A percentile compares a stretch with the other conserved stretches of the same genome.
Evolutionary conservation across 2,888 invertebrate genomes (phyloP).

Genomic region (Drosophila yooni): DNA sequence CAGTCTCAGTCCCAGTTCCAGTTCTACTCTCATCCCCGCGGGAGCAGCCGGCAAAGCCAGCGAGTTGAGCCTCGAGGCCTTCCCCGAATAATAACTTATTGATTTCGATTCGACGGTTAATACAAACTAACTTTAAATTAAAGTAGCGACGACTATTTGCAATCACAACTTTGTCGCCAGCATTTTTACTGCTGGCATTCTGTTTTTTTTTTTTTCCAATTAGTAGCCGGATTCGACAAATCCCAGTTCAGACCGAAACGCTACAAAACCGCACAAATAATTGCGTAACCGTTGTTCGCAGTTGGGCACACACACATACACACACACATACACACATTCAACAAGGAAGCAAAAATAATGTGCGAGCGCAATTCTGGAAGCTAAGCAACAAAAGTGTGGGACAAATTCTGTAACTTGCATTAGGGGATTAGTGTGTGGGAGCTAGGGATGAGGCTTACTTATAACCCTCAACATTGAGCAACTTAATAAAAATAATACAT

Average conservation of each 20-base stretch:
- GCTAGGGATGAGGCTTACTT: conserved; percentile 12
- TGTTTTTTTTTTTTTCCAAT: conserved; percentile 45
- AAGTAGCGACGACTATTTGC: conserved; percentile 45
- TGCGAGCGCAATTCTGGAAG: conserved; percentile 4
- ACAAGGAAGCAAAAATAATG: conserved; percentile 22
- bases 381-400: conserved; percentile 25
- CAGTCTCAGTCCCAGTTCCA: conserved; percentile 18
- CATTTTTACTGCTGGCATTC: conserved; percentile 24
- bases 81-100: conserved; percentile 68
- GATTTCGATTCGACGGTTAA: conserved; percentile 63
- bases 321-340: background rate
- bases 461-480: background rate
- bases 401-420: conserved; percentile 39
- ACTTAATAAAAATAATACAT: background rate
- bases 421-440: conserved; percentile 30
- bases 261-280: conserved; percentile 51
- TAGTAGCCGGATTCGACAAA: conserved; percentile 54
- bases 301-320: conserved; percentile 7
- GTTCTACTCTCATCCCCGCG: conserved; percentile 27
- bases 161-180: conserved; percentile 16
- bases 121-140: conserved; percentile 50
- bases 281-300: conserved; percentile 41
- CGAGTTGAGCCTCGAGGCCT: conserved; percentile 33
- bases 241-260: conserved; percentile 38
- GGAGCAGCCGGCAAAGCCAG: conserved; percentile 19